Evolutionary conservation across 2,888 invertebrate genomes (phyloP), one percentile per base, ranked within the genome.

Genomic region (Cephalotes varians): DNA sequence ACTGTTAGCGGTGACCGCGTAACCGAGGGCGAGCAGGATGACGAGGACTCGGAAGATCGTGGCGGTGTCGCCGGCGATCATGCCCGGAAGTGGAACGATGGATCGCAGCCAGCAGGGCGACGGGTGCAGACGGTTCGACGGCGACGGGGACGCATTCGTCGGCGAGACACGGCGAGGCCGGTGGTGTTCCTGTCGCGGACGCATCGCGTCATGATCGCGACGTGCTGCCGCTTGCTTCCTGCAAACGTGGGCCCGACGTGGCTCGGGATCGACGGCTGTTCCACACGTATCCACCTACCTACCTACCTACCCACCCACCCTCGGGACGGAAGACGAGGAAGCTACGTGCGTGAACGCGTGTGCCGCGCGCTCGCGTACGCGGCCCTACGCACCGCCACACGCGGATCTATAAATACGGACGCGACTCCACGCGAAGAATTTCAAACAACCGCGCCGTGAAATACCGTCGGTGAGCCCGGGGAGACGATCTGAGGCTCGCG

Each of bases 131-230:
- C 86, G 88, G 86, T 86, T 82, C 88, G 90, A 85, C 88, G 90
- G 83, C 82, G 86, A 84, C 89, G 90, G 83, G 82, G 87, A 87
- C 81, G 87, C 84, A 87, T 88, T 90, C 88, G 90, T 84, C 86
- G 90, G 87, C 88, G 90, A 85, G 89, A 86, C 85, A n/a, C n/a
- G n/a, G n/a, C n/a, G n/a, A 73, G 76, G 82, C 85, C 84, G 84
- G 84, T 86, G 51, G 58, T 85, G 83, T 85, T 91, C 87, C 89
- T 88, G 88, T 91, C 86, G 91, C 82, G 87, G 89, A 91, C 82
- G 90, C 93, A 92, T 92, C 90, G 92, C 91, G 87, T 91, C 92
- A 92, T 92, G 91, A 91, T 91, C 91, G 87, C 84, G 82, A 87
- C 87, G 87, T 85, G 85, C 44, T 54, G 71, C 51, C 80, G 62